Evolutionary conservation across 2,888 invertebrate species (phyloP).

Genomic region (Aplocera efformata): DNA sequence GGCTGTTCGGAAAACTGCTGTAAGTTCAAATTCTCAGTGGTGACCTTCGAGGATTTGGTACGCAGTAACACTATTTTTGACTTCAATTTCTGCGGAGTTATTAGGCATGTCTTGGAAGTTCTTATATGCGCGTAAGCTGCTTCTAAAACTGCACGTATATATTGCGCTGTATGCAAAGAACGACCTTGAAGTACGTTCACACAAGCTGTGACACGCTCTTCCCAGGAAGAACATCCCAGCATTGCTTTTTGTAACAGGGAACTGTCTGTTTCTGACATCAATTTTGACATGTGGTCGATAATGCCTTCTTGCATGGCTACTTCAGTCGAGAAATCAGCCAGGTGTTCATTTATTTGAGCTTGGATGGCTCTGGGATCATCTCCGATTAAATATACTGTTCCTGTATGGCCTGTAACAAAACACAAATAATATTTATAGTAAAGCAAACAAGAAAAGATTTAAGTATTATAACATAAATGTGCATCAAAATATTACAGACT

Average conservation of each 20-base stretch:
- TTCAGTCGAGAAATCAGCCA: conserved; percentile 27
- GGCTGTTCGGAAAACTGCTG: conserved; percentile 35
- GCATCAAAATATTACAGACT: no score
- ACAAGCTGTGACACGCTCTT: conserved; percentile 29
- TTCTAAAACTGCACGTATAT: conserved; percentile 40
- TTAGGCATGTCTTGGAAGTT: conserved; percentile 28
- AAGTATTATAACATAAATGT: no score
- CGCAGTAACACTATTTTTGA: conserved; percentile 43
- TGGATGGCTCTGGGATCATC: conserved; percentile 39
- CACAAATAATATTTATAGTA: no score
- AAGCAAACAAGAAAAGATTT: no score
- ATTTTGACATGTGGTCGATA: conserved; percentile 29
- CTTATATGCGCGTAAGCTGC: conserved; percentile 39
- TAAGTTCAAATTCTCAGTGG: not conserved
- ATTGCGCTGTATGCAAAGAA: conserved; percentile 44
- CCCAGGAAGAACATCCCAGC: conserved; percentile 18
- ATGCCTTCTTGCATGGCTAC: conserved; percentile 34
- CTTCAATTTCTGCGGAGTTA: conserved; percentile 26
- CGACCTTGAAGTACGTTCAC: conserved; percentile 36
- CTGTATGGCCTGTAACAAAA: conserved; percentile 34
- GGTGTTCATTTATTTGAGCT: conserved; percentile 27
- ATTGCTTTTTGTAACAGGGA: conserved; percentile 14
- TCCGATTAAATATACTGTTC: conserved; percentile 45
- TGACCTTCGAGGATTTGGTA: conserved; percentile 6
- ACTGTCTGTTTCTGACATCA: conserved; percentile 23